Conservation (phyloP, 2,113 vertebrate species). For the Okapia johnstoni region DNA sequence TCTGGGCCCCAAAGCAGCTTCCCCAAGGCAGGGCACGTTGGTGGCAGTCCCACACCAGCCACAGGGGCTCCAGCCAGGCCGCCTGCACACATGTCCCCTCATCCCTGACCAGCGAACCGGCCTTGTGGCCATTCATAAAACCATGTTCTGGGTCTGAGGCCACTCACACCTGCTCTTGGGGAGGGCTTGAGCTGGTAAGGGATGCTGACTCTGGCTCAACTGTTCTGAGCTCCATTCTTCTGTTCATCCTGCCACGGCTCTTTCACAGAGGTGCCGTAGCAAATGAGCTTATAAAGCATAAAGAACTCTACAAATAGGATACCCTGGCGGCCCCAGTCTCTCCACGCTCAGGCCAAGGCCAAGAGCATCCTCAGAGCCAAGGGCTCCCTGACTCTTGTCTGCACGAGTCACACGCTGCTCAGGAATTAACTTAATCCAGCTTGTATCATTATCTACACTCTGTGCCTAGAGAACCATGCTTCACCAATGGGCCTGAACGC, state of each 20-base stretch:
- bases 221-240: background rate
- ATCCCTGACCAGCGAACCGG: background rate
- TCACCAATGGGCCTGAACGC: background rate
- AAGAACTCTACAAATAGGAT: background rate
- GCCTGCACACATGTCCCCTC: accelerated
- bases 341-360: background rate
- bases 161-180: accelerated
- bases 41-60: background rate
- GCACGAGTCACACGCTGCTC: background rate
- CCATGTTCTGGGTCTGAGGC: background rate
- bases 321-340: background rate
- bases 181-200: background rate
- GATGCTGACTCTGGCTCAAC: background rate
- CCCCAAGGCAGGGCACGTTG: background rate
- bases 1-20: background rate
- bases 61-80: background rate
- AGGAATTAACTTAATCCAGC: background rate
- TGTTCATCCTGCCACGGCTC: background rate
- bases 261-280: background rate
- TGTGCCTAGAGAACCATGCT: background rate
- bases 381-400: background rate
- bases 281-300: background rate
- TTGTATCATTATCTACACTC: background rate
- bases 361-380: background rate
- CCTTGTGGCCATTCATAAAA: background rate